Evolutionary conservation across 2,888 invertebrate genomes (phyloP), one percentile per base, ranked within the genome.

Genomic region (Cheilosia variabilis): DNA sequence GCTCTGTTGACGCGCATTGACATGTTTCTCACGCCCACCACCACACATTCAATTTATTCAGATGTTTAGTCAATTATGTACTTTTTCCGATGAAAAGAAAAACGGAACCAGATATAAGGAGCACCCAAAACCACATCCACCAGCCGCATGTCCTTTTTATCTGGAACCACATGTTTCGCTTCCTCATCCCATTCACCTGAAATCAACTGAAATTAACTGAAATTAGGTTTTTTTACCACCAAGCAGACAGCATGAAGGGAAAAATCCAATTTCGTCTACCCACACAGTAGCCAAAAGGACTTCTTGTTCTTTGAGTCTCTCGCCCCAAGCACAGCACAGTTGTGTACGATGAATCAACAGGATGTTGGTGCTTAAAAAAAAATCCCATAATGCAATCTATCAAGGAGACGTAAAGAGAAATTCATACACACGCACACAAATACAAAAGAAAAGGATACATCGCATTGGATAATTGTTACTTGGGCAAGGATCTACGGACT

Each of bases 321-420:
- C 7, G 1, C 17, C 17, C 6, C n/a, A 60, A 34, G 15, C 41
- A 77, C 22, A 31, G 10, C 22, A 27, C 9, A 4, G 4, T 15
- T 22, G 71, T 24, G 57, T 4, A 9, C 13, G 15, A 22, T 88
- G 88, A 88, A 88, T 89, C 88, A 89, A 88, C 88, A 88, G 88
- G 89, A 89, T 88, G 88, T 81, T 75, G 86, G 83, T 87, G 84
- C 87, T 87, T 81, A 83, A 87, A 71, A 50, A 81, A 87, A 73
- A 47, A 9, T 24, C n/a, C 41, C 66, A 72, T 76, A 76, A 86
- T 86, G 76, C 86, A 86, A 86, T 86, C 71, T 17, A 80, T 76
- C 80, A 86, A 60, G 55, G 17, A 37, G 27, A 66, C 57, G 34
- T 73, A 66, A 9, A 68, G 2, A 55, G 2, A 37, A 37, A 37